Conservation (phyloP, 2,797 vertebrate species). For the Arrhamphus sclerolepis region DNA sequence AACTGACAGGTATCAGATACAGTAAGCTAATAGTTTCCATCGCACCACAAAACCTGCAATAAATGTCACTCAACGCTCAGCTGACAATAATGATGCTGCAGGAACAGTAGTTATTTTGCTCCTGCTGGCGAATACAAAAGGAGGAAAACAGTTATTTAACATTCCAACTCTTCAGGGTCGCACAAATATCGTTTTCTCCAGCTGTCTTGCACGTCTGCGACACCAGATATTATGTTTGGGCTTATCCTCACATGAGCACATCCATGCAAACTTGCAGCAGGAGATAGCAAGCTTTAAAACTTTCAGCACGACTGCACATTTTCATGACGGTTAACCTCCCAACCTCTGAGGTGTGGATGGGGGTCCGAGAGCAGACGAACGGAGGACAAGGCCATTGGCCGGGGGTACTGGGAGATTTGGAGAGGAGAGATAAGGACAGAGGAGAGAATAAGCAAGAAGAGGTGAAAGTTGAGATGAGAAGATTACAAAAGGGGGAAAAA, state of each 20-base stretch:
- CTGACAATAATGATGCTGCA: neutral
- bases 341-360: conserved; percentile 58
- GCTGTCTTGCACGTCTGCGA: conserved; percentile 12
- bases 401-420: neutral
- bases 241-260: conserved; percentile 21
- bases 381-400: conserved; percentile 16
- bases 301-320: conserved; percentile 58
- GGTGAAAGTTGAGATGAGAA: conserved; percentile 22
- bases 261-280: conserved; percentile 23
- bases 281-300: conserved; percentile 59
- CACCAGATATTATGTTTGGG: neutral
- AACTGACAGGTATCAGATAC: conserved; percentile 12
- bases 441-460: conserved; percentile 20
- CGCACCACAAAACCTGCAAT: conserved; percentile 1
- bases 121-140: neutral
- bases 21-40: conserved; percentile 14
- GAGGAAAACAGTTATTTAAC: neutral
- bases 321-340: conserved; percentile 55
- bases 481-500: neutral
- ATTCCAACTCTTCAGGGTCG: neutral
- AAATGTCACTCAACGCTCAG: conserved; percentile 9
- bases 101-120: conserved; percentile 10
- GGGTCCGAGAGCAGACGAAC: conserved; percentile 43
- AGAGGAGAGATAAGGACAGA: conserved; percentile 18
- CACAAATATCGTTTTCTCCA: conserved; percentile 4